Percentiles rank a stretch among this genome's conserved stretches.
phyloP scores from a whole-genome alignment of 2,888 invertebrate species.

The Orchestes rusci region DNA sequence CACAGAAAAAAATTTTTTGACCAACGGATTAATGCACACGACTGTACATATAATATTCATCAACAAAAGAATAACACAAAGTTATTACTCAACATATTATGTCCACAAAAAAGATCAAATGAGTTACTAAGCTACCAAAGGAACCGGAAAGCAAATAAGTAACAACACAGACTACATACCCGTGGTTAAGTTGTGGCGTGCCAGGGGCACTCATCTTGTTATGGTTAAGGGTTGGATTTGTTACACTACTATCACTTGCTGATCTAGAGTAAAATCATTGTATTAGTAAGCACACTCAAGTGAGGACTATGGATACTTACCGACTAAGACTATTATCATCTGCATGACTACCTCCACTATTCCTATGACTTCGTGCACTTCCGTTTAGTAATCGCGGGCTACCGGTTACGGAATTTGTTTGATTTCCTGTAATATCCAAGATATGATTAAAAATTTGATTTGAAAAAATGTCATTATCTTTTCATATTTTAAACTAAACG shows the following conservation, averaged over 20 bases:
- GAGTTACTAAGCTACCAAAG: constrained; percentile 20
- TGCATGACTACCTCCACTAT: constrained; percentile 67
- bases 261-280: constrained; percentile 43
- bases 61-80: no score
- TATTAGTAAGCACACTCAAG: background rate
- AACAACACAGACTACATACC: constrained; percentile 42
- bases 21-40: no score
- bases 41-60: no score
- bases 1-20: no score
- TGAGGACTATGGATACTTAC: constrained; percentile 5
- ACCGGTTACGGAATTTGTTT: constrained; percentile 38
- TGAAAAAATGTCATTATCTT: background rate
- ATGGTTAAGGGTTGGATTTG: constrained; percentile 52
- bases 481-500: background rate
- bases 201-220: constrained; percentile 56
- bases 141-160: constrained; percentile 19
- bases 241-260: constrained; percentile 85
- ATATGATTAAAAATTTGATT: background rate
- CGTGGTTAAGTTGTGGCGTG: constrained; percentile 59
- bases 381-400: constrained; percentile 38
- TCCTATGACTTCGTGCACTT: constrained; percentile 39
- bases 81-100: no score
- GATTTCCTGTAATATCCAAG: constrained; percentile 13
- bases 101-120: no score
- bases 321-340: constrained; percentile 80